Percentiles rank a stretch among this genome's conserved stretches.
These are phyloP conservation scores for Mythimna pallens DNA, from an alignment of 2,888 invertebrate species.

Conservation along the genomic window DNA sequence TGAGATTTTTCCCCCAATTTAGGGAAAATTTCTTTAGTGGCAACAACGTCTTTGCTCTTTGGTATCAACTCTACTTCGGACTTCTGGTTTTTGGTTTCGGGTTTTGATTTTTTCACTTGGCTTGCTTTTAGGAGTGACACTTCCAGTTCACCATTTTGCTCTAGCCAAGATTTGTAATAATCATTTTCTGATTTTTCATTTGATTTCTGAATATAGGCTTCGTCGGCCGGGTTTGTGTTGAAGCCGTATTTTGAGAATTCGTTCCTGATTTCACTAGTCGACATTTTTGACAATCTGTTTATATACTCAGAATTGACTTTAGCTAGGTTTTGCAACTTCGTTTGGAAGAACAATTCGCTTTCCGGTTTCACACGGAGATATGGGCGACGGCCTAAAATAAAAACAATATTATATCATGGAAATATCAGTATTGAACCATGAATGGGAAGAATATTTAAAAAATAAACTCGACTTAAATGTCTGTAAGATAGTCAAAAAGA, in stretches of 20 bases:
- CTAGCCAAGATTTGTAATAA: conserved; percentile 87
- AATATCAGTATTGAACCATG: conserved; percentile 82
- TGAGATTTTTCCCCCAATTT: conserved; percentile 80
- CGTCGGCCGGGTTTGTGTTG: conserved; percentile 75
- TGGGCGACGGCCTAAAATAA: conserved; percentile 74
- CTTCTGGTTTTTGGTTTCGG: conserved; percentile 76
- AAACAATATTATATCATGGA: conserved; percentile 34
- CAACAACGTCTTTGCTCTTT: conserved; percentile 75
- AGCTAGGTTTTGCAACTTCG: conserved; percentile 81
- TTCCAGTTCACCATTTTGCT: conserved; percentile 88
- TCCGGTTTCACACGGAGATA: conserved; percentile 86
- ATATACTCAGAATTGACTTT: conserved; percentile 84
- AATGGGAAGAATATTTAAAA: conserved; percentile 73
- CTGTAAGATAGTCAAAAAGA: conserved; percentile 84
- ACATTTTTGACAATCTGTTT: conserved; percentile 83
- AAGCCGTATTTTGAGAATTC: conserved; percentile 87
- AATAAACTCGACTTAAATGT: conserved; percentile 81
- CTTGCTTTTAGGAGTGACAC: conserved; percentile 84
- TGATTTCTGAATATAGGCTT: conserved; percentile 72
- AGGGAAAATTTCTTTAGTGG: conserved; percentile 74
- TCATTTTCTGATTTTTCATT: conserved; percentile 83
- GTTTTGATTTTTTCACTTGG: conserved; percentile 78
- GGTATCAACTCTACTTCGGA: conserved; percentile 87
- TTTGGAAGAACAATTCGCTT: conserved; percentile 85
- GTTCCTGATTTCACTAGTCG: conserved; percentile 80